A percentile compares a stretch with the other conserved stretches of the same genome.
These are phyloP conservation scores for Thymelicus lineola DNA, from an alignment of 2,888 invertebrate species.

Conservation along the genomic window DNA sequence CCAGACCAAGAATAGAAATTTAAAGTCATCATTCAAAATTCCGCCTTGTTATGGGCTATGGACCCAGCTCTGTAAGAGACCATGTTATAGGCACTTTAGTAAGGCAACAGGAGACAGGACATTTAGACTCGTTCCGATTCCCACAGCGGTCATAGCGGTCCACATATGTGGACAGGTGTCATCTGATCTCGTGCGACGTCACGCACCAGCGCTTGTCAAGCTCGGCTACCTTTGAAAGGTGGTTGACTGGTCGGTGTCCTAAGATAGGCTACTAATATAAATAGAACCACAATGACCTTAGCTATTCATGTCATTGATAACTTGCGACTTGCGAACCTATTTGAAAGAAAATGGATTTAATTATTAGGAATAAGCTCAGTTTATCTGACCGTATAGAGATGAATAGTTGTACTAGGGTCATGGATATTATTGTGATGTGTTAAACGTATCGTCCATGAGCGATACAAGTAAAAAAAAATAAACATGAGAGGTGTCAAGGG, in stretches of 20 bases:
- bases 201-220: slow-evolving; percentile 48
- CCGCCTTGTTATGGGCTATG: too few species aligned
- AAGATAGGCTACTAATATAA: neutral
- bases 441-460: too few species aligned
- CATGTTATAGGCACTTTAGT: neutral
- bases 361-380: neutral
- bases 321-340: neutral
- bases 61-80: too few species aligned
- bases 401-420: too few species aligned
- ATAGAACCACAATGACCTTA: neutral
- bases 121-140: slow-evolving; percentile 12
- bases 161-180: slow-evolving; percentile 41
- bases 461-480: too few species aligned
- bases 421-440: too few species aligned
- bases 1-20: too few species aligned
- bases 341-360: neutral
- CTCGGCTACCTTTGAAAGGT: slow-evolving; percentile 31
- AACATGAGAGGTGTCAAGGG: too few species aligned
- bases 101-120: neutral
- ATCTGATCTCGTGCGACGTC: slow-evolving; percentile 55
- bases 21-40: too few species aligned
- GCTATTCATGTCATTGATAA: neutral
- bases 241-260: slow-evolving; percentile 5
- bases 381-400: too few species aligned
- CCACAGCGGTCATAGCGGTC: slow-evolving; percentile 16